Base-by-base conservation (phyloP, 2,888 invertebrate species). In the Tipula helvola region DNA sequence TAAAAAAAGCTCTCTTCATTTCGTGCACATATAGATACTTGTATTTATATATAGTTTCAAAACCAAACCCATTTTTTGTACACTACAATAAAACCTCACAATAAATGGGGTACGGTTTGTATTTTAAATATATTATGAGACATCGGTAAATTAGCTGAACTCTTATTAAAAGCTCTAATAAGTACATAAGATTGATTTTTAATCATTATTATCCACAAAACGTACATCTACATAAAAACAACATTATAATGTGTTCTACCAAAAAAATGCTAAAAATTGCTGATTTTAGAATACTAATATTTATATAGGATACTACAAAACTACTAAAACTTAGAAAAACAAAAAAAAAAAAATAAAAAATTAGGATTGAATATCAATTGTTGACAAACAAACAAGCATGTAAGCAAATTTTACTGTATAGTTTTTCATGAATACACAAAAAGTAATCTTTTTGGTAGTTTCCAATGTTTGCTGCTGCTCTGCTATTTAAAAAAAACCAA, bases 301-400 rank as follows among this genome's bases (percentile, higher is more conserved):
- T 71, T 71, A 28, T 28, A 71, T 71, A 71, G 71, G 71, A 71
- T 71, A 28, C 28, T 71, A 71, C 28, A 12, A 71, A 71, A 71
- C 71, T 28, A 71, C 28, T 28, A 18, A 71, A 71, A 71, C 28
- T 71, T 52, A 52, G 3, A 10, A n/a, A n/a, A n/a, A n/a, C n/a
- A n/a, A n/a, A n/a, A n/a, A 47, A 47, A 47, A 10, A 52, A 16
- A 52, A 52, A 52, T 71, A 52, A 10, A 52, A 16, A 52, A 52
- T n/a, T 71, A 71, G 71, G 71, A 71, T 71, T 71, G 71, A 71
- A 71, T 71, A 71, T 71, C 71, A 71, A 71, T 71, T 71, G 71
- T 71, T 71, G 71, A 71, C 71, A 71, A 71, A 12, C 71, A 71
- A 71, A 71, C 71, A 18, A 71, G 71, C 28, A 71, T 71, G 71